Percentiles rank a stretch among this genome's conserved stretches.
phyloP scores from a whole-genome alignment of 2,113 vertebrate genomes.

The Platanista minor region DNA sequence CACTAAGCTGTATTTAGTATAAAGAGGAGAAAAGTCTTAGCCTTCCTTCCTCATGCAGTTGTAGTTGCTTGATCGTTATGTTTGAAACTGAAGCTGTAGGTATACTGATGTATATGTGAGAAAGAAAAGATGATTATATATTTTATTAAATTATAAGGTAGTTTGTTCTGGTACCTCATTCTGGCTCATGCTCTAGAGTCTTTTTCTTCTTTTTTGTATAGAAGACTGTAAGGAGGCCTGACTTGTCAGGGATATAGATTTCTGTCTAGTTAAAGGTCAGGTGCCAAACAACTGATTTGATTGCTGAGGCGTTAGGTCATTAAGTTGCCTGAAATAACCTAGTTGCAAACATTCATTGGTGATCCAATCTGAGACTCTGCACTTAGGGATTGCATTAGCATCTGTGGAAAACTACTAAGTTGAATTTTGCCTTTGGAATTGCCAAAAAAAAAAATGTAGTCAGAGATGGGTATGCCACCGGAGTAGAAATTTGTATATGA shows the following conservation, averaged over 20 bases:
- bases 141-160: constrained; percentile 28
- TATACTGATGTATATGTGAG: not conserved
- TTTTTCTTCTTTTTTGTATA: not conserved
- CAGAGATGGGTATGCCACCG: not conserved
- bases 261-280: constrained; percentile 61
- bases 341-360: constrained; percentile 7
- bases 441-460: not conserved
- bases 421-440: constrained; percentile 34
- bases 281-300: constrained; percentile 46
- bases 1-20: constrained; percentile 6
- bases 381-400: not conserved
- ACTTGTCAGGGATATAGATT: constrained; percentile 52
- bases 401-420: not conserved
- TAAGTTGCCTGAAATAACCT: constrained; percentile 60
- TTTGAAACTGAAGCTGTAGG: not conserved
- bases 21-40: not conserved
- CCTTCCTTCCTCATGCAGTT: not conserved
- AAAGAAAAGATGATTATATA: not conserved
- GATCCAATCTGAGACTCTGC: not conserved
- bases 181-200: not conserved
- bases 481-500: not conserved
- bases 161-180: not conserved
- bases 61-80: not conserved
- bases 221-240: not conserved
- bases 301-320: constrained; percentile 41